A percentile compares a stretch with the other conserved stretches of the same genome.
Evolutionary conservation across 2,888 invertebrate genomes (phyloP).

Genomic region (Drosophila mettleri): DNA sequence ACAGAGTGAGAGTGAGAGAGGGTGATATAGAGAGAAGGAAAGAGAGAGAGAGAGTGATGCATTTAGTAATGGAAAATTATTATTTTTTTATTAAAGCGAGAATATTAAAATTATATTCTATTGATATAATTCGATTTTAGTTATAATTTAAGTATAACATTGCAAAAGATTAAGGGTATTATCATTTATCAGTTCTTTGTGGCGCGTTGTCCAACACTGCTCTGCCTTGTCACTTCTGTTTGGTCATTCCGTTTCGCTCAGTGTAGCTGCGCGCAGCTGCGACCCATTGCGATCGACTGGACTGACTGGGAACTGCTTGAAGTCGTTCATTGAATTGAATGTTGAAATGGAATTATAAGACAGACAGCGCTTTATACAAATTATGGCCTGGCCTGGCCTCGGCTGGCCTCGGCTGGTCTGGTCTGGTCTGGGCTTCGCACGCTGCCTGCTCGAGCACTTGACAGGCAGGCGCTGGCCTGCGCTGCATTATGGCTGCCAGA

Average conservation of each 20-base stretch:
- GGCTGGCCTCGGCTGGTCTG: constrained; percentile 16
- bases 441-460: constrained; percentile 35
- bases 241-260: no score
- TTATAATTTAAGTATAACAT: no score
- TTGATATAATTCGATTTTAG: no score
- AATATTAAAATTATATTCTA: no score
- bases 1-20: no score
- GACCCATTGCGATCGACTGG: constrained; percentile 21
- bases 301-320: constrained; percentile 55
- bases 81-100: no score
- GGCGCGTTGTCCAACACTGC: neutral
- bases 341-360: constrained; percentile 64
- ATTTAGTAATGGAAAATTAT: no score
- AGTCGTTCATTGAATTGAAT: constrained; percentile 67
- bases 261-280: constrained; percentile 60
- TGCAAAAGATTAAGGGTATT: no score
- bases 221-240: no score
- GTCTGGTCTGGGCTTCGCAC: constrained; percentile 19
- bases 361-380: constrained; percentile 60
- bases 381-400: constrained; percentile 36
- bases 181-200: no score
- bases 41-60: no score
- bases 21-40: no score
- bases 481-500: constrained; percentile 23
- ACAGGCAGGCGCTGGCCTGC: constrained; percentile 25